These are phyloP conservation scores for Hemicordylus capensis DNA, from an alignment of 2,113 vertebrate genomes.

Conservation along the genomic window DNA sequence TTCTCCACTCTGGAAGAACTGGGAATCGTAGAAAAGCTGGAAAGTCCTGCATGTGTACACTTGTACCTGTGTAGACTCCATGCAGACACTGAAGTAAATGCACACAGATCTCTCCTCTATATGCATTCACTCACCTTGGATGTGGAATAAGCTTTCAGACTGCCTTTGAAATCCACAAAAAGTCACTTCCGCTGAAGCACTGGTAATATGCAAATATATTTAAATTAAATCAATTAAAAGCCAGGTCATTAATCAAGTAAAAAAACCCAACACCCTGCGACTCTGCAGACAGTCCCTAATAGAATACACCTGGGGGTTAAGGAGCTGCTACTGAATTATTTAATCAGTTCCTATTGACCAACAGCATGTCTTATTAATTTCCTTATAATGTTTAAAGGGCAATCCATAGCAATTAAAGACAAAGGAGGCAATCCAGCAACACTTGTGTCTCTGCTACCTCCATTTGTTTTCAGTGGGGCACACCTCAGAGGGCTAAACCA, in stretches of 20 bases:
- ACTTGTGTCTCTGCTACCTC: neutral
- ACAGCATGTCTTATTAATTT: constrained; percentile 66
- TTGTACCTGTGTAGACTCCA: no score
- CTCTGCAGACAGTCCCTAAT: neutral
- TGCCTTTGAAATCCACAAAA: neutral
- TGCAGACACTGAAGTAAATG: no score
- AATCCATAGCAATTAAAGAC: constrained; percentile 71
- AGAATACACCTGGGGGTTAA: constrained; percentile 49
- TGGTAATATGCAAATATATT: constrained; percentile 27
- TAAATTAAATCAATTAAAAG: constrained; percentile 30
- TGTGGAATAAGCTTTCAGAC: neutral
- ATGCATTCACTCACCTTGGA: no score
- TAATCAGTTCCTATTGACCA: constrained; percentile 69
- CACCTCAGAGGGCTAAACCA: neutral
- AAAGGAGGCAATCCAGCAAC: constrained; percentile 42
- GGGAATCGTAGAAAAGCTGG: no score
- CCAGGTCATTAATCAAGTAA: constrained; percentile 16
- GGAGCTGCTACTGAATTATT: constrained; percentile 62
- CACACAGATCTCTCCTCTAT: no score
- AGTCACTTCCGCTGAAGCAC: neutral
- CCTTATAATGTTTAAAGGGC: constrained; percentile 62
- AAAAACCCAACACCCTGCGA: neutral
- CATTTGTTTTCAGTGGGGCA: neutral
- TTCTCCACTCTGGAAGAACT: no score
- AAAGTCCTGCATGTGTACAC: no score